Percentiles rank a stretch among this genome's conserved stretches.
These are phyloP conservation scores for Corythornis madagascariensis DNA, from an alignment of 2,113 vertebrate genomes.

Conservation along the genomic window DNA sequence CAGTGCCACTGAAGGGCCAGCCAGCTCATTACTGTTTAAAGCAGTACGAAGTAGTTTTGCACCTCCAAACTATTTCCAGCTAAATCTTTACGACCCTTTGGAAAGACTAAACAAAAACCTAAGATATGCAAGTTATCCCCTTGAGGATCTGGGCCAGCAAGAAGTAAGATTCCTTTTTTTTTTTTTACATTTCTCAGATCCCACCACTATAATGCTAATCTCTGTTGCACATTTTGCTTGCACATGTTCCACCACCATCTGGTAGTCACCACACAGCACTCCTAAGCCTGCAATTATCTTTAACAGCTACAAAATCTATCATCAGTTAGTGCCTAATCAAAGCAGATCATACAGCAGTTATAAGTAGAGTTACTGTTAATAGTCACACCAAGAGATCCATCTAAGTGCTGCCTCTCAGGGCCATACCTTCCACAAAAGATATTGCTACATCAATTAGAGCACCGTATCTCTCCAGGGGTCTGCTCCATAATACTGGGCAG, in stretches of 20 bases:
- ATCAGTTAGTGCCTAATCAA: neutral
- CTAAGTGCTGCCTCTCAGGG: neutral
- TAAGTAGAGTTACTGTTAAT: accelerated
- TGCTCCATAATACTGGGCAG: neutral
- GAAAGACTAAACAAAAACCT: neutral
- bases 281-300: conserved; percentile 39
- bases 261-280: conserved; percentile 33
- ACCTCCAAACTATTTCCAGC: neutral
- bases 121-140: neutral
- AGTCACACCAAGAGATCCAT: neutral
- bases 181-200: neutral
- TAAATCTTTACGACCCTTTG: accelerated
- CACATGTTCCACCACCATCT: neutral
- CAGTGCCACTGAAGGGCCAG: neutral
- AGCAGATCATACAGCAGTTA: neutral
- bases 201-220: neutral
- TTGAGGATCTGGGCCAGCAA: neutral
- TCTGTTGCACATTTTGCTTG: neutral
- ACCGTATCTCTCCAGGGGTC: neutral
- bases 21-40: neutral
- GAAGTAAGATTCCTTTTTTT: neutral
- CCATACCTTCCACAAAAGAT: neutral
- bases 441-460: accelerated
- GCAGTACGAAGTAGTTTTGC: accelerated
- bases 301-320: conserved; percentile 5